Base-by-base conservation (phyloP, 2,888 invertebrate species). In the Podotricha telesiphe region DNA sequence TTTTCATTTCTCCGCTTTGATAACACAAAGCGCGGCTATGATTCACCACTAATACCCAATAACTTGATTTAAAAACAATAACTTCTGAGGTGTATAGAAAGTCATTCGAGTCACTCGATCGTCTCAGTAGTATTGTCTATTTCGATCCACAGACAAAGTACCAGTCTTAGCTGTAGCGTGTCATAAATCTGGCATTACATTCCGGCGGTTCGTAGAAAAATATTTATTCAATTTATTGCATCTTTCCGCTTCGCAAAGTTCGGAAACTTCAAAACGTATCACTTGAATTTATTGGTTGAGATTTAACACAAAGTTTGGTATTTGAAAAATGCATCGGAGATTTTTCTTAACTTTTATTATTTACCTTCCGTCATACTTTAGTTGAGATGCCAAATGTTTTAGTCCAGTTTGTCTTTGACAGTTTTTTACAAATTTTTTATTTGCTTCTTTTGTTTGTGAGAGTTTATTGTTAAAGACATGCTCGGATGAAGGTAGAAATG, bases 181-280 rank as follows among this genome's bases (percentile, higher is more conserved):
- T 19, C 8, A 64, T 40, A 51, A 20, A 64, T 64, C 64, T 53
- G 17, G 13, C 51, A 42, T 37, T 64, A 37, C 64, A 40, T 40
- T 53, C 22, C 22, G 17, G 13, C 20, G n/a, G 22, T n/a, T 47
- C 47, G 47, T 48, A 13, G 34, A 19, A 48, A 62, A 48, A 50
- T 62, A 62, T 62, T 68, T 66, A 74, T 76, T 72, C 68, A 71
- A 73, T 73, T 69, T 71, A 76, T 76, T 71, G 70, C 75, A 40
- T 56, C 65, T 56, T 55, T 65, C 34, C 45, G 48, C 34, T 53
- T 20, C 59, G 51, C 48, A n/a, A 55, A 56, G 48, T 70, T 67
- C 8, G 34, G 47, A 40, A 67, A 65, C 59, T 59, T 70, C 64
- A 63, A 68, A 63, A 63, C 55, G 61, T 67, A 67, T 67, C 67